A percentile compares a stretch with the other conserved stretches of the same genome.
Conservation (phyloP, 1,140 invertebrate genomes). For the Drosophila sulfurigaster region DNA sequence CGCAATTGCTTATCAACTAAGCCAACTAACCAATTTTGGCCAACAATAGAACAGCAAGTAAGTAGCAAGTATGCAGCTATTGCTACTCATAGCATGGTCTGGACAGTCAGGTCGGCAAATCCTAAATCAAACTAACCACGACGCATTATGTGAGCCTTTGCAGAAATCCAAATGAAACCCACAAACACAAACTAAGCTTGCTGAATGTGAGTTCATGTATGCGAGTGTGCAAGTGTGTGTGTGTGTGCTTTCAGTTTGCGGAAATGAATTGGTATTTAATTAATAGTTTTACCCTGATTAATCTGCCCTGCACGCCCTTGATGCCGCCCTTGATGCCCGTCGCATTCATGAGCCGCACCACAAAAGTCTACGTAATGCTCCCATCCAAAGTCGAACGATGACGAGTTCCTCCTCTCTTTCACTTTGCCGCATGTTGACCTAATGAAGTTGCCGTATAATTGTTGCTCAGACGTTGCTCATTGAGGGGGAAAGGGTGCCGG, state of each 20-base stretch:
- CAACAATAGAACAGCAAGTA: background rate
- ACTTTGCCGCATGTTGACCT: constrained; percentile 74
- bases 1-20: constrained; percentile 17
- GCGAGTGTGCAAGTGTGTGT: constrained; percentile 26
- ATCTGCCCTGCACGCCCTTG: constrained; percentile 75
- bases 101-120: constrained; percentile 23
- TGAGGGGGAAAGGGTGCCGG: constrained; percentile 19
- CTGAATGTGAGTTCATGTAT: constrained; percentile 23
- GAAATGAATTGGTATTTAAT: constrained; percentile 85
- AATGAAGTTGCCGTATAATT: constrained; percentile 84
- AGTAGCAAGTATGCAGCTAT: too few species aligned
- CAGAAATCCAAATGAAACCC: constrained; percentile 53
- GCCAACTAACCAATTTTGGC: constrained; percentile 43
- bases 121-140: constrained; percentile 69
- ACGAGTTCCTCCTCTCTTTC: constrained; percentile 11
- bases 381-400: constrained; percentile 29
- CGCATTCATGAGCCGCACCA: constrained; percentile 24
- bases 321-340: constrained; percentile 49
- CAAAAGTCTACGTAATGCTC: constrained; percentile 25
- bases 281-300: constrained; percentile 85
- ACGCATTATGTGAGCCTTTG: constrained; percentile 38
- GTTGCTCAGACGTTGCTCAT: constrained; percentile 69
- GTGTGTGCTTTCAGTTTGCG: constrained; percentile 79
- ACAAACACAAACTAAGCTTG: constrained; percentile 39
- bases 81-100: background rate